These are phyloP conservation scores for Rotaria sp. DNA, from an alignment of 2,888 invertebrate genomes.

Conservation along the genomic window DNA sequence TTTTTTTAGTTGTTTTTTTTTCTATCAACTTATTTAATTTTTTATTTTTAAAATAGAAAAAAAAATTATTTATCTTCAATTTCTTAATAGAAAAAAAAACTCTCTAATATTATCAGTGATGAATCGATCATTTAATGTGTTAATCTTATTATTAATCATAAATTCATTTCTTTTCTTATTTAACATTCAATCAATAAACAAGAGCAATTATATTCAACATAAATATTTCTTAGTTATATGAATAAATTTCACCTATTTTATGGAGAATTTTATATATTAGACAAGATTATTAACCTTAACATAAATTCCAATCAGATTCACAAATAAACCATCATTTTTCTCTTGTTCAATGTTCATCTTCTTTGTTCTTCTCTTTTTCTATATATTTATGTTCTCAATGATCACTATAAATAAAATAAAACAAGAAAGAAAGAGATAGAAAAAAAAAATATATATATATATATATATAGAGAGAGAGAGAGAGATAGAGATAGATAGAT, in stretches of 20 bases:
- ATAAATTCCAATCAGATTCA: background rate
- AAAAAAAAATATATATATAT: no score
- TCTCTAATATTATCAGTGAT: no score
- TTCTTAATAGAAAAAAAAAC: background rate
- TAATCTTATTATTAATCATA: background rate
- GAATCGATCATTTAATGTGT: background rate
- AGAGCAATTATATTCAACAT: background rate
- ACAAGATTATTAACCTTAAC: background rate
- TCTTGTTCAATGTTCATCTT: background rate
- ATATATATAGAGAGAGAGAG: no score
- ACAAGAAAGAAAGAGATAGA: background rate
- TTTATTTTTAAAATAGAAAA: no score
- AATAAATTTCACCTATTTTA: no score
- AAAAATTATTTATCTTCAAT: background rate
- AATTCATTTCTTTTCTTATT: background rate
- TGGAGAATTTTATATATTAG: no score
- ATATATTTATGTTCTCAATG: background rate
- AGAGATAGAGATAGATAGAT: no score
- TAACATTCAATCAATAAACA: background rate
- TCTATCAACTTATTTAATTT: no score
- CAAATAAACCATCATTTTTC: background rate
- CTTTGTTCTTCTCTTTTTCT: background rate
- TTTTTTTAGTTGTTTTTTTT: no score
- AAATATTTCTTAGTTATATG: background rate
- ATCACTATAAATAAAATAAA: background rate